A percentile compares a stretch with the other conserved stretches of the same genome.
Evolutionary conservation across 1,140 invertebrate species (phyloP).

Genomic region (Polypedilum pembai): DNA sequence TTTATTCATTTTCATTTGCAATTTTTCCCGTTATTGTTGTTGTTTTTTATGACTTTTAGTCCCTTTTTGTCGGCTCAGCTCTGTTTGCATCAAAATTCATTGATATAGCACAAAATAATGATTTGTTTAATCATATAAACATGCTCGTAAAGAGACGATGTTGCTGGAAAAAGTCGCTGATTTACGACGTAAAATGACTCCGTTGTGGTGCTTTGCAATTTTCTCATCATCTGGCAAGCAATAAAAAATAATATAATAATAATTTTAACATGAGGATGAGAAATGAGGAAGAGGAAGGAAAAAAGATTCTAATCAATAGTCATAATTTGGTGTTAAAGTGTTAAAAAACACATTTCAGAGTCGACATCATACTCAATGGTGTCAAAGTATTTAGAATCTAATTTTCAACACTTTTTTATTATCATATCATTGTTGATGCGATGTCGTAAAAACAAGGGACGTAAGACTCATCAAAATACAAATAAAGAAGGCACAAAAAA

Average conservation of each 20-base stretch:
- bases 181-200: too few species aligned
- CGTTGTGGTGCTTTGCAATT: too few species aligned
- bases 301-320: background rate
- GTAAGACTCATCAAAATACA: background rate
- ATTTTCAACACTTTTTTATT: conserved; percentile 25
- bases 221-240: background rate
- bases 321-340: background rate
- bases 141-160: too few species aligned
- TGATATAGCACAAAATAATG: background rate
- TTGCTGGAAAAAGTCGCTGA: too few species aligned
- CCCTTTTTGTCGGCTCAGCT: too few species aligned
- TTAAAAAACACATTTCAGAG: background rate
- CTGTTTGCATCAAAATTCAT: background rate
- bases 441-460: conserved; percentile 1
- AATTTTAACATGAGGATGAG: background rate
- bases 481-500: conserved; percentile 5
- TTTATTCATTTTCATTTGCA: too few species aligned
- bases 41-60: too few species aligned
- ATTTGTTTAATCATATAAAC: background rate
- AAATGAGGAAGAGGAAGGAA: too few species aligned
- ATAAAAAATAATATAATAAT: background rate
- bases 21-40: too few species aligned
- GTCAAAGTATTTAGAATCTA: conserved; percentile 25
- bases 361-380: background rate
- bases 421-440: background rate